Evolutionary conservation across 2,888 invertebrate species (phyloP).

Genomic region (Ceriagrion tenellum): DNA sequence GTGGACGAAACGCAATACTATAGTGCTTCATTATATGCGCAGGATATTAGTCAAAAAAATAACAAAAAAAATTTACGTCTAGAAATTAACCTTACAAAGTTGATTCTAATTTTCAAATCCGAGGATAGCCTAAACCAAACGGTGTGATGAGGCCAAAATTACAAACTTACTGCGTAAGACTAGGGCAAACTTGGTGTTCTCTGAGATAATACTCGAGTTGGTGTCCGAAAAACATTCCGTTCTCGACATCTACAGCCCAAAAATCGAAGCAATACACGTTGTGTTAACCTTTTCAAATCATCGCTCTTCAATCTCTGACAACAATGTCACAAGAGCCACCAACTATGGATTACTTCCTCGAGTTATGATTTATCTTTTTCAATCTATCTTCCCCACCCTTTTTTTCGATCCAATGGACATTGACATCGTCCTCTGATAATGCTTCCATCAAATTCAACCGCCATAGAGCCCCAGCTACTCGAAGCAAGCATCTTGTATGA

Average conservation of each 20-base stretch:
- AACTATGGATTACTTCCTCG: slow-evolving; percentile 6
- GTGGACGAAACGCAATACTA: too few species aligned
- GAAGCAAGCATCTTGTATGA: too few species aligned
- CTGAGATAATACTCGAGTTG: background rate
- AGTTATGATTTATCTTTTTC: background rate
- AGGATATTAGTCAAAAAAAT: too few species aligned
- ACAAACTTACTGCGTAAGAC: background rate
- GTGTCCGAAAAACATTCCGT: background rate
- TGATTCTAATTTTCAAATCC: too few species aligned
- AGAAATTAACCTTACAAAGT: too few species aligned
- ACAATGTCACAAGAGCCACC: background rate
- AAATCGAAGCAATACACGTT: background rate
- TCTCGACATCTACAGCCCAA: background rate
- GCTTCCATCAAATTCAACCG: background rate
- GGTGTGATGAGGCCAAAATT: background rate
- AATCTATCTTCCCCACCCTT: background rate
- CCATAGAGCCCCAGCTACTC: background rate
- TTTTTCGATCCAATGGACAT: background rate
- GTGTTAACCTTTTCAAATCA: slow-evolving; percentile 4
- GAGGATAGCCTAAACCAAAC: too few species aligned
- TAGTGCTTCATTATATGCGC: too few species aligned
- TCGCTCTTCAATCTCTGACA: slow-evolving; percentile 17
- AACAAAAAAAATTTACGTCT: too few species aligned
- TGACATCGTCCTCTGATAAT: background rate
- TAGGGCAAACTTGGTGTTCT: background rate